Evolutionary conservation across 1,140 invertebrate species (phyloP).

Genomic region (Pseudomyrmex gracilis): DNA sequence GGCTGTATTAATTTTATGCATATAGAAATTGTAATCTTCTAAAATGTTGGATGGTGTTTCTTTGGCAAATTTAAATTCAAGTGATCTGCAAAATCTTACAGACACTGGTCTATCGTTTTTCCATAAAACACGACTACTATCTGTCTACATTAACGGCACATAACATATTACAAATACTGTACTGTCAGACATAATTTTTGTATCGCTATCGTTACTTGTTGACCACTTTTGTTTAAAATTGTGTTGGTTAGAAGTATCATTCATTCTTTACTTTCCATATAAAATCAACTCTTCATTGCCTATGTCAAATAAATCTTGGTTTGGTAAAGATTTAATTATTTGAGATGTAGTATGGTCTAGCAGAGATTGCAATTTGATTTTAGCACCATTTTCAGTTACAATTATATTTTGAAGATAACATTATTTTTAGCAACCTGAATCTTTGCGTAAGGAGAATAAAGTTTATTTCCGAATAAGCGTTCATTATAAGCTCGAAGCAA

Average conservation of each 20-base stretch:
- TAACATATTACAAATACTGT: neutral
- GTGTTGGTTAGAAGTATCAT: too few relatives aligned
- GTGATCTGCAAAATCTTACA: conserved; percentile 28
- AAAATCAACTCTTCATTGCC: too few relatives aligned
- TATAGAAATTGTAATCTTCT: conserved; percentile 42
- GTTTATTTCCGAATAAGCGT: too few relatives aligned
- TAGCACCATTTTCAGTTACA: conserved; percentile 23
- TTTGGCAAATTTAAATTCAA: conserved; percentile 57
- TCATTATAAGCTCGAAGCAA: too few relatives aligned
- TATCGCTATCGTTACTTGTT: conserved; percentile 12
- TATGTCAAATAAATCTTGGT: too few relatives aligned
- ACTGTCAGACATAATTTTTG: conserved; percentile 33
- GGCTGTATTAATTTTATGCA: conserved; percentile 30
- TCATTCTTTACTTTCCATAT: too few relatives aligned
- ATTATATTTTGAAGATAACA: conserved; percentile 25
- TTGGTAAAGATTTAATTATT: too few relatives aligned
- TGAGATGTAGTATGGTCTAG: conserved; percentile 6
- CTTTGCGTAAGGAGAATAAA: too few relatives aligned
- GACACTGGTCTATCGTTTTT: conserved; percentile 27
- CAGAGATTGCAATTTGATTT: conserved; percentile 28
- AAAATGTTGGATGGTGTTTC: conserved; percentile 36
- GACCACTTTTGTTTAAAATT: too few relatives aligned
- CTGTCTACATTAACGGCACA: conserved; percentile 27
- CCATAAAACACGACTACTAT: conserved; percentile 48
- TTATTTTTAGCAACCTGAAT: conserved; percentile 14